phyloP scores from a whole-genome alignment of 2,113 vertebrate genomes.

The Laterallus jamaicensis region DNA sequence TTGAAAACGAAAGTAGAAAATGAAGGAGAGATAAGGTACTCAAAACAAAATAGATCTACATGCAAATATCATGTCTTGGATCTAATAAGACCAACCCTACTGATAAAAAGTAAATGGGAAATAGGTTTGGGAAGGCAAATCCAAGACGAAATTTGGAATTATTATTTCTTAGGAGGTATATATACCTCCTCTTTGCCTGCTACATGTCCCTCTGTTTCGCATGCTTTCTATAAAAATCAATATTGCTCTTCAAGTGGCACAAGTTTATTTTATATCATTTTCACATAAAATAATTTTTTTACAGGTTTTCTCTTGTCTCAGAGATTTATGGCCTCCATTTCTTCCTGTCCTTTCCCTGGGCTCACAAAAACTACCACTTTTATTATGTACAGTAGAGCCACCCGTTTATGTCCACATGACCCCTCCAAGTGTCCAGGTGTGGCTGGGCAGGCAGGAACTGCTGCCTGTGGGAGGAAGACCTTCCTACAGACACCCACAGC shows the following conservation, averaged over 20 bases:
- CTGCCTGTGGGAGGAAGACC: background rate
- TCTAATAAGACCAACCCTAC: background rate
- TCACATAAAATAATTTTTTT: background rate
- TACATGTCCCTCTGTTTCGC: background rate
- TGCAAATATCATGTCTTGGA: background rate
- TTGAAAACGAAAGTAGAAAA: background rate
- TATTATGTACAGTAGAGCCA: background rate
- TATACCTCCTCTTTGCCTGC: background rate
- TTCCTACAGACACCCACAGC: background rate
- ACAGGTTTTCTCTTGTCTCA: too few relatives aligned
- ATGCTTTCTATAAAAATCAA: background rate
- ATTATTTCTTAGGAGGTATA: background rate
- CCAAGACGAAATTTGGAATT: background rate
- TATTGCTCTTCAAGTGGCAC: background rate
- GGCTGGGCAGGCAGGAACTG: background rate
- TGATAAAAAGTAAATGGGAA: background rate
- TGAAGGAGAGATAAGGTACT: background rate
- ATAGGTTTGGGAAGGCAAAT: background rate
- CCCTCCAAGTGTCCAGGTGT: rapidly evolving
- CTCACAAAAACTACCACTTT: background rate
- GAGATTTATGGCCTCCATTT: background rate
- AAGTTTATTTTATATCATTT: background rate
- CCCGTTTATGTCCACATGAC: background rate
- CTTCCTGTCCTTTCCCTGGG: background rate
- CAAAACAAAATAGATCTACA: slow-evolving; percentile 3